A percentile compares a stretch with the other conserved stretches of the same genome.
Conservation (phyloP, 2,113 vertebrate genomes). For the Dissostichus mawsoni region DNA sequence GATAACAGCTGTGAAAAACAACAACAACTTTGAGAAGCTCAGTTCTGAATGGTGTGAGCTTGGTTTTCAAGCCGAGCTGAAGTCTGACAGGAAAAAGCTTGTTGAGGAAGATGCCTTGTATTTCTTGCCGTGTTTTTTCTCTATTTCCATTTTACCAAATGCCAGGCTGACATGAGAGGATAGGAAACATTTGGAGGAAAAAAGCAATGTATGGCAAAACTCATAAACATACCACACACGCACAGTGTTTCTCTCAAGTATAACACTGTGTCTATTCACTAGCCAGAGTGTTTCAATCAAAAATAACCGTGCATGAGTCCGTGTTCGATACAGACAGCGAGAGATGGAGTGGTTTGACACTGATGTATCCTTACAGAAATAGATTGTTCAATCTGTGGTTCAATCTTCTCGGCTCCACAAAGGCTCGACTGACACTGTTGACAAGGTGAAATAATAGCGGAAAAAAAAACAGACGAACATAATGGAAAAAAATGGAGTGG, state of each 20-base stretch:
- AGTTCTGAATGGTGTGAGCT: conserved; percentile 6
- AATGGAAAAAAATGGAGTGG: conserved; percentile 23
- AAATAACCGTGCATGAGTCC: conserved; percentile 63
- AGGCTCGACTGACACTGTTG: conserved; percentile 71
- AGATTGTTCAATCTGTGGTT: conserved; percentile 81
- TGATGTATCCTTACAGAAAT: conserved; percentile 82
- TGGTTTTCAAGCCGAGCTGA: conserved; percentile 24
- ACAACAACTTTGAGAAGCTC: conserved; percentile 31
- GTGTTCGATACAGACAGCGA: conserved; percentile 56
- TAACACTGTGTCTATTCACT: conserved; percentile 57
- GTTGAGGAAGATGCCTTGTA: background rate
- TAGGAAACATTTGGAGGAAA: conserved; percentile 36
- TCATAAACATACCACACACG: background rate
- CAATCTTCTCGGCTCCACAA: conserved; percentile 73
- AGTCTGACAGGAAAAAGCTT: conserved; percentile 23
- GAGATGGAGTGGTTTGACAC: conserved; percentile 78
- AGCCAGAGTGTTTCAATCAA: conserved; percentile 75
- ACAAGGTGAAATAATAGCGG: conserved; percentile 71
- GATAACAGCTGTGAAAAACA: conserved; percentile 42
- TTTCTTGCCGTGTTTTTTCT: background rate
- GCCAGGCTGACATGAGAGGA: conserved; percentile 20
- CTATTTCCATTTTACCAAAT: conserved; percentile 45
- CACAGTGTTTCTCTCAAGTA: conserved; percentile 46
- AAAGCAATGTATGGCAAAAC: conserved; percentile 31
- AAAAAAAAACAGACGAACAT: conserved; percentile 56